phyloP scores from a whole-genome alignment of 2,113 vertebrate genomes.

The Mesoclemmys tuberculata region DNA sequence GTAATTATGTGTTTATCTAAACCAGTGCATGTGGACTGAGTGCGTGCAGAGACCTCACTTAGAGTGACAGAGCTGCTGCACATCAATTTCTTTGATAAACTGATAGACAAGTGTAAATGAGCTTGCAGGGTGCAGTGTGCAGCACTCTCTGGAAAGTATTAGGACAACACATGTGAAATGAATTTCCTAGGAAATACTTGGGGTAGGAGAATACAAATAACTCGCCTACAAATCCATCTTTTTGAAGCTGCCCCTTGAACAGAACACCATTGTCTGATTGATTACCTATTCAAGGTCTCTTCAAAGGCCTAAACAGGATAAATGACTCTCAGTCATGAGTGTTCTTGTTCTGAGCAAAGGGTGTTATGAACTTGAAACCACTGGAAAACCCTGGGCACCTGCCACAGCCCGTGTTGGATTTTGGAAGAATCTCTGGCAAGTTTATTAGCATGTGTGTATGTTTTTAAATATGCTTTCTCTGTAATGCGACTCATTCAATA shows the following conservation, averaged over 20 bases:
- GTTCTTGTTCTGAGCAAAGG: background rate
- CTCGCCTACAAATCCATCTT: background rate
- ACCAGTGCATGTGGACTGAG: too few species aligned
- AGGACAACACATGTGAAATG: too few species aligned
- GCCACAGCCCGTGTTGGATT: background rate
- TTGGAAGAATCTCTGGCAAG: background rate
- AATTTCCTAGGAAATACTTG: background rate
- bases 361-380: background rate
- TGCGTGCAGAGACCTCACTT: too few species aligned
- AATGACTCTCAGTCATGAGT: background rate
- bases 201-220: background rate
- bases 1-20: too few species aligned
- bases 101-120: too few species aligned
- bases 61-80: too few species aligned
- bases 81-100: too few species aligned
- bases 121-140: too few species aligned
- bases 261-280: background rate
- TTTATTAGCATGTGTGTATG: background rate
- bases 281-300: background rate
- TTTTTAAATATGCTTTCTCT: background rate
- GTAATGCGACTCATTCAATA: background rate
- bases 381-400: background rate
- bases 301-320: background rate
- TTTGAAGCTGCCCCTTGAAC: background rate
- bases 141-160: too few species aligned